Base-by-base conservation (phyloP, 2,113 vertebrate species). In the Choloepus hoffmanni region DNA sequence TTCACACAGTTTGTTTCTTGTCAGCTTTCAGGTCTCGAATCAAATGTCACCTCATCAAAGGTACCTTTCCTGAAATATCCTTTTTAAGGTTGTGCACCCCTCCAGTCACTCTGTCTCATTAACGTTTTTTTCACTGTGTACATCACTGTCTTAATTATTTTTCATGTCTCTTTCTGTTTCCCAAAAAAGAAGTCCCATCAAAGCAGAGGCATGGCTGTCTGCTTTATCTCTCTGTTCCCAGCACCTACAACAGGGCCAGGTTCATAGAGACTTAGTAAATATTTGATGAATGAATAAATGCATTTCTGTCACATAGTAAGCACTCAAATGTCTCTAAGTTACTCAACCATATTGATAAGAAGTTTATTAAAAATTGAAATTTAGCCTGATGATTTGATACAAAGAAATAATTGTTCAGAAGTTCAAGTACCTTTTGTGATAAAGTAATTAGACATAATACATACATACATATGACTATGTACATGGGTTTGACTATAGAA, bases 351-450 rank as follows among this genome's bases (percentile, higher is more conserved):
- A 83, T 93, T 90, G 19, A 82, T 92, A 82, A 82, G 24, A 89
- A 85, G 53, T 62, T 76, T 8, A 78, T 84, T 73, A 73, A 89
- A 88, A 45, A 89, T 50, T 89, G 28, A 95, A 89, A 60, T 77
- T 72, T 73, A 70, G 21, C 48, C 24, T 6, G 62, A 48, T 86
- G 3, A 55, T 68, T 84, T 87, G 55, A 79, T 92, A 40, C 21
- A 92, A 92, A 92, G n/a, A 92, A 85, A 70, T 70, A 85, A 53
- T 43, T 86, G 4, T 74, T 89, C 48, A 86, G 81, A 90, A 94
- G 4, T 12, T 48, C 28, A 89, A 28, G 68, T 86, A 68, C 23
- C 28, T 58, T 84, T 48, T 92, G 36, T 65, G n/a, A 33, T 67
- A 67, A 67, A n/a, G 76, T 79, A 60, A 76, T 93, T 83, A 50